phyloP scores from a whole-genome alignment of 2,113 vertebrate species.

The Edolisoma coerulescens region DNA sequence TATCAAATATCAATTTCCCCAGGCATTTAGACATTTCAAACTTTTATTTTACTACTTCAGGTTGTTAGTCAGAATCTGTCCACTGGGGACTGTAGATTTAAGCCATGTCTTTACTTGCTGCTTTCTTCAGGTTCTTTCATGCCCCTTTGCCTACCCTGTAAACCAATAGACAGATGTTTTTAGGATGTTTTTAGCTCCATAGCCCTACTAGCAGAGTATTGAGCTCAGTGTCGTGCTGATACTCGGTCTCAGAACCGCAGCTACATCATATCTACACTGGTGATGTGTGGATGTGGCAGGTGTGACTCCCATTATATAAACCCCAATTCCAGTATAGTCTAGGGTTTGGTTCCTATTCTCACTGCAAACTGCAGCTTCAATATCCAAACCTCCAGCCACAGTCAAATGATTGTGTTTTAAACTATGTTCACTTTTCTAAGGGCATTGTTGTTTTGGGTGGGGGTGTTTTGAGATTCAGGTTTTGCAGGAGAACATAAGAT shows the following conservation, averaged over 20 bases:
- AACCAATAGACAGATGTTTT: neutral
- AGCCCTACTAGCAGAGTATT: neutral
- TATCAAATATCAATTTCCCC: neutral
- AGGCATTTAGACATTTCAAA: neutral
- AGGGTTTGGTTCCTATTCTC: neutral
- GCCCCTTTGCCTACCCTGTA: neutral
- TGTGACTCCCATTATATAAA: neutral
- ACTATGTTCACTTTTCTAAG: neutral
- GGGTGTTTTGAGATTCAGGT: neutral
- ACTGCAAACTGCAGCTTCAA: neutral
- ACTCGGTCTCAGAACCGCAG: neutral
- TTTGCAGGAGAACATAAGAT: neutral
- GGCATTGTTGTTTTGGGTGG: no score
- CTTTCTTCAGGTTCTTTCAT: neutral
- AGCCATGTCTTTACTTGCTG: neutral
- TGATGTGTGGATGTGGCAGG: neutral
- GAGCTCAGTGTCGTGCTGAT: neutral
- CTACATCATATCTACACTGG: fast-evolving
- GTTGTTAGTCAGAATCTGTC: neutral
- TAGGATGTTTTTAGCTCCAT: neutral
- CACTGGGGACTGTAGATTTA: neutral
- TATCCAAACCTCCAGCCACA: neutral
- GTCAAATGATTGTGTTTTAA: neutral
- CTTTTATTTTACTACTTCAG: neutral
- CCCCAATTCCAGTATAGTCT: neutral